A percentile compares a stretch with the other conserved stretches of the same genome.
Conservation (phyloP, 2,113 vertebrate species). For the Corythoichthys haematopterus region DNA sequence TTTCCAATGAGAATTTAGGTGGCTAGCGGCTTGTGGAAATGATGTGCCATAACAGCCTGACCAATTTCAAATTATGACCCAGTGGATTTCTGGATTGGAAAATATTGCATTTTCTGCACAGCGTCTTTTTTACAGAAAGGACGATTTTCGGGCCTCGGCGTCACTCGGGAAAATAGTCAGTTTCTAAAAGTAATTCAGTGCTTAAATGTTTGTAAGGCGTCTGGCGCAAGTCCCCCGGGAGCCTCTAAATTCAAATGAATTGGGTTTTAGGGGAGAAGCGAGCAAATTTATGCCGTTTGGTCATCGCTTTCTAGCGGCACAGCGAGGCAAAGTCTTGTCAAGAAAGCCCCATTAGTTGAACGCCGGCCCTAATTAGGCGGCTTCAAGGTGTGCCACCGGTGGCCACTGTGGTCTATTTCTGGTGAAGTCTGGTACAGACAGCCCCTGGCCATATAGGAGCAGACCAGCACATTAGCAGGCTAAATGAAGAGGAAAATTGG, state of each 20-base stretch:
- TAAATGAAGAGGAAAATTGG: constrained; percentile 99
- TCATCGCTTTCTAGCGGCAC: constrained; percentile 38
- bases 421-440: constrained; percentile 64
- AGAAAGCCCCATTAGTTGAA: constrained; percentile 62
- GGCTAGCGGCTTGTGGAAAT: neutral
- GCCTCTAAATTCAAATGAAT: neutral
- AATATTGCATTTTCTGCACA: neutral
- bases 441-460: constrained; percentile 78
- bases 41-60: neutral
- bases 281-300: constrained; percentile 8
- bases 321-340: constrained; percentile 48
- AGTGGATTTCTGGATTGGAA: neutral
- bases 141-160: neutral
- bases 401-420: constrained; percentile 69
- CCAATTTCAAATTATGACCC: neutral
- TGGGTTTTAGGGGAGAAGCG: neutral
- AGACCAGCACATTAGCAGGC: constrained; percentile 85
- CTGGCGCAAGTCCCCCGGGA: neutral
- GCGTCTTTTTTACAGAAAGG: neutral
- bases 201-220: neutral
- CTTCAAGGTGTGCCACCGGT: constrained; percentile 68
- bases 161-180: neutral
- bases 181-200: neutral
- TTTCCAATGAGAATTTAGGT: neutral
- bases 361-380: constrained; percentile 64